These are phyloP conservation scores for Ceyx erithaca DNA, from an alignment of 2,797 vertebrate species.

Conservation along the genomic window DNA sequence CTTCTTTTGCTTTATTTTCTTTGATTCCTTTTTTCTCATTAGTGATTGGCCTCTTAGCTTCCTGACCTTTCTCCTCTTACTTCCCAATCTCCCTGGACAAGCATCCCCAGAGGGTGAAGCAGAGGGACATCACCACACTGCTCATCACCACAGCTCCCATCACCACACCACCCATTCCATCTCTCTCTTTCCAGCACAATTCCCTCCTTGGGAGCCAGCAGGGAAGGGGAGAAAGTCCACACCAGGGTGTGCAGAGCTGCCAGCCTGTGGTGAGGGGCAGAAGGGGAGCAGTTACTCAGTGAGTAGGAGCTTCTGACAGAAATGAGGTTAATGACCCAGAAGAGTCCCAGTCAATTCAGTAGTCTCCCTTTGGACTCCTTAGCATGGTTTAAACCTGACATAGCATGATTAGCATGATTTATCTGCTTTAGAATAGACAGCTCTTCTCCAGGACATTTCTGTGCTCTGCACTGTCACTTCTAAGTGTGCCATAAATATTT, in stretches of 20 bases:
- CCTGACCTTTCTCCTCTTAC: background rate
- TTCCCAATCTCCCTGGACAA: background rate
- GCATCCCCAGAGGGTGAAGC: background rate
- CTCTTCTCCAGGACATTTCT: slow-evolving; percentile 9
- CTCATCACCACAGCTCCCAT: background rate
- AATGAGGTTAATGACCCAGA: slow-evolving; percentile 41
- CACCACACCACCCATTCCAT: background rate
- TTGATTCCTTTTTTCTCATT: background rate
- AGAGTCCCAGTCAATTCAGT: background rate
- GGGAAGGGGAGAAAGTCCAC: background rate
- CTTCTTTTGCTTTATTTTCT: background rate
- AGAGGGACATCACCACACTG: background rate
- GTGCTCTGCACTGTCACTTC: background rate
- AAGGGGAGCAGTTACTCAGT: background rate
- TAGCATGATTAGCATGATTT: background rate
- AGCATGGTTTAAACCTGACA: background rate
- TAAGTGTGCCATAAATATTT: slow-evolving; percentile 62
- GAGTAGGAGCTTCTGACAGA: slow-evolving; percentile 27
- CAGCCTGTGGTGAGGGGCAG: background rate
- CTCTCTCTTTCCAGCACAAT: background rate
- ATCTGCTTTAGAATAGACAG: background rate
- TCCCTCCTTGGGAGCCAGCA: background rate
- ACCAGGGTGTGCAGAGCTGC: background rate
- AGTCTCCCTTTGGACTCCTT: background rate
- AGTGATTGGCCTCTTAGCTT: background rate